These are phyloP conservation scores for Nomada flava DNA, from an alignment of 2,888 invertebrate species.

Conservation along the genomic window DNA sequence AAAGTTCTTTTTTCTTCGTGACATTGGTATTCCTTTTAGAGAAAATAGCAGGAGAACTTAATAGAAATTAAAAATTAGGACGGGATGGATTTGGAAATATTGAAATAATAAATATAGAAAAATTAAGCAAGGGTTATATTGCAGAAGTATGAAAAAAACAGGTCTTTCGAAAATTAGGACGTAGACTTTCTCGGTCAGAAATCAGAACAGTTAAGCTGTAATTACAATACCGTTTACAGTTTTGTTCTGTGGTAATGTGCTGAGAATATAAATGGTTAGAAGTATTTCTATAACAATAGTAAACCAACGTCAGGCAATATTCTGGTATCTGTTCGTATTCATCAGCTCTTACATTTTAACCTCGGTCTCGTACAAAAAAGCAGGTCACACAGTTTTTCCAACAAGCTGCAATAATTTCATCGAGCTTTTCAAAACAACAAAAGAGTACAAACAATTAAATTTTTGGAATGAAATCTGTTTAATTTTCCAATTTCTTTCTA, in stretches of 20 bases:
- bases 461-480: background rate
- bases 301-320: background rate
- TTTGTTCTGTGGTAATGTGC: background rate
- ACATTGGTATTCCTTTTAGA: too few species aligned
- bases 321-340: background rate
- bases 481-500: background rate
- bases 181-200: background rate
- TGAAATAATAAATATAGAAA: too few species aligned
- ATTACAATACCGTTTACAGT: background rate
- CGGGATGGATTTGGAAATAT: too few species aligned
- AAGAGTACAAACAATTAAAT: background rate
- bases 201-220: background rate
- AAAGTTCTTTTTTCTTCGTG: too few species aligned
- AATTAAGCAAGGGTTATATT: too few species aligned
- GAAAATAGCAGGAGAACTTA: background rate
- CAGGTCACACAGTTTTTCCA: background rate
- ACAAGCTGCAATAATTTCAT: background rate
- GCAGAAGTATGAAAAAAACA: too few species aligned
- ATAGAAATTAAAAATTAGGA: background rate
- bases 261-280: background rate
- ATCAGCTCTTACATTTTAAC: constrained; percentile 7
- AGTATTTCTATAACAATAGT: background rate
- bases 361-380: constrained; percentile 11
- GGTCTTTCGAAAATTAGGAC: background rate
- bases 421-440: background rate